Percentiles rank a stretch among this genome's conserved stretches.
These are phyloP conservation scores for Drosophila nr. medialis DNA, from an alignment of 2,888 invertebrate species.

Conservation along the genomic window DNA sequence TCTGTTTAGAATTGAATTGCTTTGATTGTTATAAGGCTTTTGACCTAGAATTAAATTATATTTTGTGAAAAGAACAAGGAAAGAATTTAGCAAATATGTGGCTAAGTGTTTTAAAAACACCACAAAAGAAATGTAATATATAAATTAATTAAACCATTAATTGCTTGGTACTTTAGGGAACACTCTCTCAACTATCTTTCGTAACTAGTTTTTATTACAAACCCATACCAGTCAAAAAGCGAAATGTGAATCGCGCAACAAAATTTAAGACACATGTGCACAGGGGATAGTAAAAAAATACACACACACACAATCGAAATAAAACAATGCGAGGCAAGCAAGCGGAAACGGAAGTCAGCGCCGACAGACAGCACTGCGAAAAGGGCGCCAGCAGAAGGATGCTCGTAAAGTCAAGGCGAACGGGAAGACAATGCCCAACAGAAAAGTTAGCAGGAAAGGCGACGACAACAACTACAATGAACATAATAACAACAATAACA, in stretches of 20 bases:
- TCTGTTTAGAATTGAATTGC: neutral
- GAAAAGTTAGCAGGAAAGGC: constrained; percentile 26
- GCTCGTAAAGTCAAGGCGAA: constrained; percentile 40
- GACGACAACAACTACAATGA: neutral
- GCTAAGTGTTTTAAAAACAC: neutral
- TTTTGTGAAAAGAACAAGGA: neutral
- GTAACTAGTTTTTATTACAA: constrained; percentile 46
- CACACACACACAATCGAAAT: constrained; percentile 42
- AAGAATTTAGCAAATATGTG: neutral
- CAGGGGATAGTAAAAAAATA: constrained; percentile 45
- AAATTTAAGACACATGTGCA: constrained; percentile 47
- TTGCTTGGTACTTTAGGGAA: constrained; percentile 16
- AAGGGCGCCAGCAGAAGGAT: constrained; percentile 60
- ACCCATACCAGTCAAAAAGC: constrained; percentile 40
- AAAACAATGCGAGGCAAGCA: constrained; percentile 56
- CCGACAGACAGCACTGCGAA: constrained; percentile 57
- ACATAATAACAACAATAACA: neutral
- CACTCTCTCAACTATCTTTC: neutral
- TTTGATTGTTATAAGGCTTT: neutral
- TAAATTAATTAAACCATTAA: neutral
- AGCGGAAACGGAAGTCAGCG: constrained; percentile 72
- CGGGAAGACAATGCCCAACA: constrained; percentile 43
- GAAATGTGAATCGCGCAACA: constrained; percentile 36
- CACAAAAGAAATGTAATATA: no score
- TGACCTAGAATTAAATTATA: neutral